phyloP scores from a whole-genome alignment of 2,888 invertebrate species.

The Mactromeris polynyma region DNA sequence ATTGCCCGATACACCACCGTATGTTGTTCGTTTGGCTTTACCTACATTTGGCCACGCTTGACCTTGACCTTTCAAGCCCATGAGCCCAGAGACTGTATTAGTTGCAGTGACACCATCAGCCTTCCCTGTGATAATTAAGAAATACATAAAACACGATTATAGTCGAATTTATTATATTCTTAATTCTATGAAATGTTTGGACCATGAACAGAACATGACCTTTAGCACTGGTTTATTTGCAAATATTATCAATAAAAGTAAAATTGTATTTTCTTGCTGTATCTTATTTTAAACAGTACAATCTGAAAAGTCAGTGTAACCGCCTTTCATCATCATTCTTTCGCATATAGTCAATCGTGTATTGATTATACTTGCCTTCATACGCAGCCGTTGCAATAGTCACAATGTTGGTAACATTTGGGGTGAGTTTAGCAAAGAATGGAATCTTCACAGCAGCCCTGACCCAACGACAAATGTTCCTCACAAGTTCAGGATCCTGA shows the following conservation, averaged over 20 bases:
- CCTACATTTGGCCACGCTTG: constrained; percentile 98
- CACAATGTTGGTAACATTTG: constrained; percentile 98
- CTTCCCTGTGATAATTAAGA: constrained; percentile 89
- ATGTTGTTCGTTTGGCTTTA: constrained; percentile 93
- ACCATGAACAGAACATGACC: too few species aligned
- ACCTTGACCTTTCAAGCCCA: constrained; percentile 94
- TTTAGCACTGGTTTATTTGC: too few species aligned
- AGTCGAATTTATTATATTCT: too few species aligned
- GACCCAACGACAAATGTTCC: constrained; percentile 97
- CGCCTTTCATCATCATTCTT: too few species aligned
- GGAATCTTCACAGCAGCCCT: constrained; percentile 95
- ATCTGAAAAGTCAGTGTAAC: too few species aligned
- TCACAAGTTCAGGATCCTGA: constrained; percentile 95
- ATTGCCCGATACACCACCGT: constrained; percentile 97
- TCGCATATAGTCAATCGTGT: too few species aligned
- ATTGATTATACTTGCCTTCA: constrained; percentile 89
- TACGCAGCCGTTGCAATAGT: constrained; percentile 96
- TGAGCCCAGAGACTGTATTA: constrained; percentile 98
- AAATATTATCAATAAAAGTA: too few species aligned
- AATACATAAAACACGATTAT: too few species aligned
- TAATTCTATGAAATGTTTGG: too few species aligned
- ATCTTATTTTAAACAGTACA: too few species aligned
- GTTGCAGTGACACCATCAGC: constrained; percentile 98
- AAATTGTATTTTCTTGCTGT: too few species aligned
- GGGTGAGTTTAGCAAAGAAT: constrained; percentile 98